phyloP scores from a whole-genome alignment of 64 coral and sea anemone species.

The Cladopsammia gracilis region DNA sequence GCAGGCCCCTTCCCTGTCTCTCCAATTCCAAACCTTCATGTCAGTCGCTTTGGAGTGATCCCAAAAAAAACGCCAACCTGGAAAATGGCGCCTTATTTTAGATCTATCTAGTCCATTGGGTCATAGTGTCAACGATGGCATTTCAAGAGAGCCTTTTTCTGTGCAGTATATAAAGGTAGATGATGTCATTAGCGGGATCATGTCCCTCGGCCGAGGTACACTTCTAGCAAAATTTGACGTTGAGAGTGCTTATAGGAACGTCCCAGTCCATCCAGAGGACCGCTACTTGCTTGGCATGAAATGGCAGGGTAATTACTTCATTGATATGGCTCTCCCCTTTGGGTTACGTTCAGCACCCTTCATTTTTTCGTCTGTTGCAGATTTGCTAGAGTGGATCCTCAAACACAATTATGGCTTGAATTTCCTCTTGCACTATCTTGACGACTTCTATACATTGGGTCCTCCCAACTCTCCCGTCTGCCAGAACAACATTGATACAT shows the following conservation, averaged over 20 bases:
- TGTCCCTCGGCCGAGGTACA: not conserved
- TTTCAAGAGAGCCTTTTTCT: not conserved
- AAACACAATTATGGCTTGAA: not conserved
- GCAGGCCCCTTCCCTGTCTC: slow-evolving; percentile 4
- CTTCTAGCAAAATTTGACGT: not conserved
- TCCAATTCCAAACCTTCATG: slow-evolving; percentile 20
- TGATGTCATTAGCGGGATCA: not conserved
- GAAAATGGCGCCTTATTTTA: not conserved
- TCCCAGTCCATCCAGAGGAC: not conserved
- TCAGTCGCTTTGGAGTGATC: slow-evolving; percentile 26
- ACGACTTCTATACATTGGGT: not conserved
- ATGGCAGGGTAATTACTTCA: not conserved
- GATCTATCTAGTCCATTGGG: not conserved
- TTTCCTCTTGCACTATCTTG: not conserved
- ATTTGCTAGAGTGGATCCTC: not conserved
- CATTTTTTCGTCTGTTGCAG: not conserved
- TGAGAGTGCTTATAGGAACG: not conserved
- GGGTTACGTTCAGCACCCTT: not conserved
- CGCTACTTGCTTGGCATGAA: not conserved
- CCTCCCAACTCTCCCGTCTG: not conserved
- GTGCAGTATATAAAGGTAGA: not conserved
- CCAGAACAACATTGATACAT: not conserved
- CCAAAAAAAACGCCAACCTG: not conserved
- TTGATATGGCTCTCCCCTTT: not conserved
- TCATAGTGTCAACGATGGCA: not conserved